Evolutionary conservation across 2,888 invertebrate genomes (phyloP), one percentile per base, ranked within the genome.

Genomic region (Galeruca laticollis): DNA sequence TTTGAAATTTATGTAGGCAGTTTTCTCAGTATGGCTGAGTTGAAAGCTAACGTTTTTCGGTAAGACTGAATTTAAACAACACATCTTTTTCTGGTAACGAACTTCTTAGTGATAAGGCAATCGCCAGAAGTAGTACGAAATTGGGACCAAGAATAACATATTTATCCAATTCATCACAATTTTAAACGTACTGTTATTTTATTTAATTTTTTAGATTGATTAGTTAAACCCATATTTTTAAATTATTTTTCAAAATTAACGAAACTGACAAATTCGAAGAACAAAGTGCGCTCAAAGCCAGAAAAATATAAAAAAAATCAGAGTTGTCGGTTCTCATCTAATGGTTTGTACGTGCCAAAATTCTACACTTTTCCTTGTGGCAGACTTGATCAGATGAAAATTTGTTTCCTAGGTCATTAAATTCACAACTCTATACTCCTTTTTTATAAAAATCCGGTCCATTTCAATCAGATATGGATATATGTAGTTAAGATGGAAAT

Each of bases 41-140:
- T 73, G 70, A 75, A 73, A 72, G 71, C 74, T 68, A 72, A 82
- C 82, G 77, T 81, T 83, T 84, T 85, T 86, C 85, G 85, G 85
- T 85, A 85, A 85, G 86, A 86, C 85, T 85, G 86, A 75, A 85
- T 84, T 81, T 37, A 80, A 83, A 83, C 83, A 83, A 85, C 84
- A 85, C 83, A 84, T 85, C 84, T 86, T 83, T 65, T 85, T 85
- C 84, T 84, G 84, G 82, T 84, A 84, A 85, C 82, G 81, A 83
- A 83, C 80, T 82, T 83, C 79, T 81, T 83, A 83, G 83, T 83
- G 82, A 84, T 83, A 82, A 77, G 73, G 81, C 80, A 78, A 77
- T 80, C 78, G 40, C 80, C 79, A 80, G 80, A 79, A 79, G 77
- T 77, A 71, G 76, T 72, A 75, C 74, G 70, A 76, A 62, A 71